Base-by-base conservation (phyloP, 2,797 vertebrate genomes). In the Pipistrellus pipistrellus region DNA sequence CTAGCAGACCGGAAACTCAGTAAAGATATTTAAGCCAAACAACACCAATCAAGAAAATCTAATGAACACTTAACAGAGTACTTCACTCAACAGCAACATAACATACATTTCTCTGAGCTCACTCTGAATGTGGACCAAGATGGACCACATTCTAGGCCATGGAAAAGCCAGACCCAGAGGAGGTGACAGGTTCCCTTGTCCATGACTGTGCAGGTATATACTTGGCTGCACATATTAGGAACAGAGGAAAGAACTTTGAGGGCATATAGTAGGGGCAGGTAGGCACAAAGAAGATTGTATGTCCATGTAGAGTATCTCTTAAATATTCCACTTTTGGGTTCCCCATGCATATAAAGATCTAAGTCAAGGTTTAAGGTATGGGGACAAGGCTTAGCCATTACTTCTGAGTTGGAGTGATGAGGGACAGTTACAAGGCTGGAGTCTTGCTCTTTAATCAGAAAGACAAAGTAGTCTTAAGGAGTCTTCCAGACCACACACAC, bases 391-490 rank as follows among this genome's bases (percentile, higher is more conserved):
- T 18, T 51, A 53, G 41, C 51, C 25, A 62, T 59, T 2, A 25
- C 10, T 53, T 30, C 55, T 0, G 3, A 35, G 23, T 20, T 8
- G 15, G 17, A 82, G 75, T 17, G 57, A 68, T 1, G 21, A 83
- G 13, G 20, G 41, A 11, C 7, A 3, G 13, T 20, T 69, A 69
- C 3, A 46, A n/a, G 53, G 41, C 51, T 68, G 4, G 14, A 64
- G 44, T 2, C 21, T 57, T 55, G 25, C 53, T 76, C 46, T 93
- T 75, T 21, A n/a, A 23, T 75, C 17, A 59, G 88, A 94, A 15
- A 48, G 85, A 95, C 75, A 77, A 91, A 93, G 85, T 86, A 84
- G 77, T 23, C 71, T 81, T 71, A 92, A 84, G 91, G 84, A 73
- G 53, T 72, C 88, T 23, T 8, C 51, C 10, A 80, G 84, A 66